Conservation (phyloP, 2,888 invertebrate species). For the Lydus trimaculatus region DNA sequence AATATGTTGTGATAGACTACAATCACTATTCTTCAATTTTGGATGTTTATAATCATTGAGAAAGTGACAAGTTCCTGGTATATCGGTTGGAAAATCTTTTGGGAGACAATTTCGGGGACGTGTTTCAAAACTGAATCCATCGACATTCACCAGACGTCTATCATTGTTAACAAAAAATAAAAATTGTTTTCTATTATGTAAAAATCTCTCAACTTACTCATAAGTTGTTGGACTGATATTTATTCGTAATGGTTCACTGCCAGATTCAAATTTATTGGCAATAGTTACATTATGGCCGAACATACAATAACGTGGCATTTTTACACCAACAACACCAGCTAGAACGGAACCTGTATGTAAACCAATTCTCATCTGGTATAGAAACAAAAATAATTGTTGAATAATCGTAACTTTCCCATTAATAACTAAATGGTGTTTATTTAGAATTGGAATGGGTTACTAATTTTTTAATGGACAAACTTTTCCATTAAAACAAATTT, state of each 20-base stretch:
- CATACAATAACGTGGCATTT: conserved; percentile 92
- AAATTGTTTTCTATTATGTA: background rate
- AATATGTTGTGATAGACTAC: conserved; percentile 73
- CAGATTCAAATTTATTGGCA: conserved; percentile 95
- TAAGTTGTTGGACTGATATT: conserved; percentile 94
- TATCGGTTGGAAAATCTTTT: conserved; percentile 81
- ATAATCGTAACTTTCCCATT: background rate
- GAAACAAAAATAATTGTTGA: background rate
- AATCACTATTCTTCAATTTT: conserved; percentile 67
- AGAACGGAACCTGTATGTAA: conserved; percentile 92
- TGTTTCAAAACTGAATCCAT: conserved; percentile 79
- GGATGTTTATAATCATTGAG: conserved; percentile 80
- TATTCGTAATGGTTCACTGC: conserved; percentile 88
- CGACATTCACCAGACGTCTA: conserved; percentile 78
- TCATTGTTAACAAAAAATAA: conserved; percentile 34
- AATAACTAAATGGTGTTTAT: too few relatives aligned
- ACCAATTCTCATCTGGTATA: conserved; percentile 89
- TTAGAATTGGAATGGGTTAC: background rate
- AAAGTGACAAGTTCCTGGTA: conserved; percentile 86
- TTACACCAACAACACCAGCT: conserved; percentile 93
- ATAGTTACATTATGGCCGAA: conserved; percentile 96
- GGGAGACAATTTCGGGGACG: conserved; percentile 81
- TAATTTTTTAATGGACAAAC: too few relatives aligned
- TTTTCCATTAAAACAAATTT: too few relatives aligned
- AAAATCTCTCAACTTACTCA: conserved; percentile 86